Base-by-base conservation (phyloP, 2,113 vertebrate genomes). In the Pedetes capensis region DNA sequence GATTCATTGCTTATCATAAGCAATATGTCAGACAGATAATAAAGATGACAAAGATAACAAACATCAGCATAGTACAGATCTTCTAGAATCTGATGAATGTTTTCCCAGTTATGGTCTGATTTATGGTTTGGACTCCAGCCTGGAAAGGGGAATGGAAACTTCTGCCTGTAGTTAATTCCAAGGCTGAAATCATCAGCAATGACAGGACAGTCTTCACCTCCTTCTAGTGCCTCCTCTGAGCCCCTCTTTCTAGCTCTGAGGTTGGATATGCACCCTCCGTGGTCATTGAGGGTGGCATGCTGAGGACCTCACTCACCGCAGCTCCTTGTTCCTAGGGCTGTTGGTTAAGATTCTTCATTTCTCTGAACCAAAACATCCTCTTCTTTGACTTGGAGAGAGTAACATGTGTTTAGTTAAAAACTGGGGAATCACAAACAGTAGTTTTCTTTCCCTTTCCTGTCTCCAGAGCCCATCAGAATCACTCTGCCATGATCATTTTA, bases 361-460 rank as follows among this genome's bases (percentile, higher is more conserved):
- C 8, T 59, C 25, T 61, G 44, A 8, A 23, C 20, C 29, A 29
- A 55, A 69, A 9, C 72, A 34, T 74, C 64, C 76, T 83, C n/a
- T 71, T 87, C 29, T 81, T 18, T 6, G 12, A 27, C 25, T 16
- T 32, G 14, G 6, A 27, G 55, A 91, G 32, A 86, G 34, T 47
- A 32, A 53, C n/a, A 72, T 72, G 55, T 39, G 59, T 87, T 80
- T 20, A 83, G 53, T 25, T 14, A 0, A n/a, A 51, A 86, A n/a
- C 17, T 44, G 63, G 72, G 68, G 49, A 42, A 78, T 68, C 42
- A 10, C 1, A 37, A 27, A 69, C 4, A 1, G 22, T 37, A 8
- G 32, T 42, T 59, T 87, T 80, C 11, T 91, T 95, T 88, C 23
- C 44, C 37, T 57, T 84, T 69, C 25, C n/a, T 68, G 66, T 87